phyloP scores from a whole-genome alignment of 2,888 invertebrate genomes.

The Clanis bilineata region DNA sequence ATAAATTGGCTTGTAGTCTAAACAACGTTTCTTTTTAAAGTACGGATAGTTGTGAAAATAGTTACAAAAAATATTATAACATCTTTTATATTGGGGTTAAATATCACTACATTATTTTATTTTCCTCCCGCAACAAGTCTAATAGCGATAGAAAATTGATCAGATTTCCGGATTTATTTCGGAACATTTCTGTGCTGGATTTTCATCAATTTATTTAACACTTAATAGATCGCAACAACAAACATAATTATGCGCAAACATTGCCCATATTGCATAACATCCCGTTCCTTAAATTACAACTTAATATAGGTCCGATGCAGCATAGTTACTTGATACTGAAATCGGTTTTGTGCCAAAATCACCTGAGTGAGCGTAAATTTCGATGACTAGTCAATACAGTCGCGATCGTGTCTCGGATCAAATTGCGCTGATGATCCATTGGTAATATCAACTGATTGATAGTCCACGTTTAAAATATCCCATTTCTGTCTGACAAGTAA shows the following conservation, averaged over 20 bases:
- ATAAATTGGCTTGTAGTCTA: too few species aligned
- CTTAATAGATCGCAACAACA: neutral
- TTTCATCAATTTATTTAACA: too few species aligned
- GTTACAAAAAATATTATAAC: too few species aligned
- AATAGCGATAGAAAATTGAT: too few species aligned
- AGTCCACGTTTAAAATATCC: neutral
- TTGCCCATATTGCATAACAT: neutral
- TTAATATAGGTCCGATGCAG: neutral
- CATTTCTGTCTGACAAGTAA: neutral
- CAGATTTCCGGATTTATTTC: too few species aligned
- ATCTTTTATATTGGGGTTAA: too few species aligned
- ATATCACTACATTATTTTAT: too few species aligned
- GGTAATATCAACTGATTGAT: conserved; percentile 15
- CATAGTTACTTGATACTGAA: neutral
- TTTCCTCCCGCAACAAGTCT: too few species aligned
- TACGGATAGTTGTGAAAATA: too few species aligned
- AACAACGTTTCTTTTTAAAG: too few species aligned
- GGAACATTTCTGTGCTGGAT: too few species aligned
- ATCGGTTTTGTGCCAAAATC: neutral
- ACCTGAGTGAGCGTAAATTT: neutral
- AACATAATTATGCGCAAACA: neutral
- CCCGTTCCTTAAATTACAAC: neutral
- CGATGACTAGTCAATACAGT: neutral
- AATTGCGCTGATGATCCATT: conserved; percentile 1
- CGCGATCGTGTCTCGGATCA: conserved; percentile 6